Evolutionary conservation across 1,140 invertebrate genomes (phyloP), one percentile per base, ranked within the genome.

Genomic region (Vollenhovia emeryi): DNA sequence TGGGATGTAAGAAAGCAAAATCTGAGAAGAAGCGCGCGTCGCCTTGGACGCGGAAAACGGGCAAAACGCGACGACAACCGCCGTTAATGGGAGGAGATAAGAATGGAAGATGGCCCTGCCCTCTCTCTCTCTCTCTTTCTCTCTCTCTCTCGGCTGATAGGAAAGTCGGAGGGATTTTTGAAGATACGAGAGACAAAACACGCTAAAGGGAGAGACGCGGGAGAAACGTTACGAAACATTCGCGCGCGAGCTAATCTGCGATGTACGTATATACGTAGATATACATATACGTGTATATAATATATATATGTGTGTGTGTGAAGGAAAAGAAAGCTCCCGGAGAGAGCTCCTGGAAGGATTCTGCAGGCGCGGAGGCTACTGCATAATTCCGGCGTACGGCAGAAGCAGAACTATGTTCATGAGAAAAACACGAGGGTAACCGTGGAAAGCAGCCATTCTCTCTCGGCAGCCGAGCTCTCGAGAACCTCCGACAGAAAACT

Each of bases 331-430:
- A 55, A 57, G 24, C 64, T 71, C 24, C 36, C 30, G 30, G n/a
- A 15, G 27, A 27, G 43, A 30, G 7, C 69, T 45, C n/a, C 50
- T 69, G 33, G 24, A 45, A 79, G 60, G 50, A 68, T 85, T 30
- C 36, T 50, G 69, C 68, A 84, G 64, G 43, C 27, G 80, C 40
- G 55, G 69, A 60, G 80, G 69, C 62, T 64, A 33, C 55, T 30
- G 60, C 76, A 85, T 88, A 89, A 88, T 90, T 87, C 68, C 66
- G 40, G 48, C 75, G 59, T 45, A 48, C 62, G 21, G 27, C 66
- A 69, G 64, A 73, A 87, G 57, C 60, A 36, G 69, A 89, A 89
- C 82, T 88, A 88, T 88, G 87, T 88, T 90, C 86, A 88, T 90
- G 89, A 87, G 87, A 88, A 88, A 86, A 88, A 90, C 68, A 87